Conservation (phyloP, 2,113 vertebrate genomes). For the Eptesicus fuscus region DNA sequence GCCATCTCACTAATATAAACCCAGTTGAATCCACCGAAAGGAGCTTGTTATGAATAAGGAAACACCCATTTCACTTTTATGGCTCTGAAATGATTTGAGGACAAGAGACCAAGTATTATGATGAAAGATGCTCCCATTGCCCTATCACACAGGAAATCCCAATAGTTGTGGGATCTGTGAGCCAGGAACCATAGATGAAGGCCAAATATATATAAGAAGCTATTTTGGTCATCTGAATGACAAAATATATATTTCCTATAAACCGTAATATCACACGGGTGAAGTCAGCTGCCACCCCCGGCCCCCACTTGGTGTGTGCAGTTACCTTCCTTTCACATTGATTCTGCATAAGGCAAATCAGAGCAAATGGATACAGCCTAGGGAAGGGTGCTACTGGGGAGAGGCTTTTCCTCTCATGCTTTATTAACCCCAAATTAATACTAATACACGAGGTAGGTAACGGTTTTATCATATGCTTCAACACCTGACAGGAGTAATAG, state of each 20-base stretch:
- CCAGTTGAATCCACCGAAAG: neutral
- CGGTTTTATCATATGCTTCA: neutral
- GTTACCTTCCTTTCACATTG: neutral
- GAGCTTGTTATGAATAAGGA: neutral
- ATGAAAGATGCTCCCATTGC: neutral
- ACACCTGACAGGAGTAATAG: neutral
- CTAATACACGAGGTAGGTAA: neutral
- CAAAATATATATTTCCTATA: neutral
- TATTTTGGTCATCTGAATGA: neutral
- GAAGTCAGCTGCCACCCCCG: neutral
- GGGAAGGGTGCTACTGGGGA: too few relatives aligned
- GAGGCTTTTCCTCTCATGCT: neutral
- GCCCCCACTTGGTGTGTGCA: neutral
- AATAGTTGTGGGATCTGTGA: neutral
- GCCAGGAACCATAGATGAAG: neutral
- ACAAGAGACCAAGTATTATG: neutral
- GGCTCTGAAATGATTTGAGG: neutral
- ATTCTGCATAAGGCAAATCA: neutral
- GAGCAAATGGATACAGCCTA: neutral
- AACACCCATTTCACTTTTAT: neutral
- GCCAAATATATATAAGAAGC: neutral
- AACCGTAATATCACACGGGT: neutral
- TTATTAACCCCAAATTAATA: neutral
- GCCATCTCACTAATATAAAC: neutral
- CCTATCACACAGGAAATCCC: neutral